These are phyloP conservation scores for Cosmia trapezina DNA, from an alignment of 2,888 invertebrate species.

Conservation along the genomic window DNA sequence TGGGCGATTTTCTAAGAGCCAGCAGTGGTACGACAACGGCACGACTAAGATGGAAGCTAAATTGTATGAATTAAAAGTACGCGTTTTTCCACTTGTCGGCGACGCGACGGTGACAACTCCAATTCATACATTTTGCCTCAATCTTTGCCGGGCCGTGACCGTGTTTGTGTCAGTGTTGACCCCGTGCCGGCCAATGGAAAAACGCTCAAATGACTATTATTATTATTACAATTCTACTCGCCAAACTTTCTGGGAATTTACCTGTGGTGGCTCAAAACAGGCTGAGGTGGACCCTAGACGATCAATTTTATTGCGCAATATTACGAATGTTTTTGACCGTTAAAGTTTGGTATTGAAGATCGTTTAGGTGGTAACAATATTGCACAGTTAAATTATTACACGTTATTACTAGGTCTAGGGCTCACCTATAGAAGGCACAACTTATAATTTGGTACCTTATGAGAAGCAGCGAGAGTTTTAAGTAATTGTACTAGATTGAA, in stretches of 20 bases:
- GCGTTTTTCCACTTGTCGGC: slow-evolving; percentile 42
- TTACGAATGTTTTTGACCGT: not conserved
- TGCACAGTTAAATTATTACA: not conserved
- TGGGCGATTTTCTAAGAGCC: not conserved
- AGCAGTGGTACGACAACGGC: not conserved
- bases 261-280: not conserved
- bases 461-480: not conserved
- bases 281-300: not conserved
- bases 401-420: not conserved
- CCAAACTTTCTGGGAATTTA: not conserved
- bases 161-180: not conserved
- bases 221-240: no score
- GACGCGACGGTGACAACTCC: no score
- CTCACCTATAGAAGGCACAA: not conserved
- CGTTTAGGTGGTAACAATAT: not conserved
- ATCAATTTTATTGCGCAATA: not conserved
- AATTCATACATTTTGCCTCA: slow-evolving; percentile 43
- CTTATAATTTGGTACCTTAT: not conserved
- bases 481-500: not conserved
- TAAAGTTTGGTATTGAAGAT: not conserved
- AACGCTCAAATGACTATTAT: no score
- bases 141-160: slow-evolving; percentile 3
- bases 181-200: slow-evolving; percentile 33
- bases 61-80: slow-evolving; percentile 38
- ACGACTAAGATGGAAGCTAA: slow-evolving; percentile 36